Conservation (phyloP, 2,797 vertebrate genomes). For the Ibycter americanus region DNA sequence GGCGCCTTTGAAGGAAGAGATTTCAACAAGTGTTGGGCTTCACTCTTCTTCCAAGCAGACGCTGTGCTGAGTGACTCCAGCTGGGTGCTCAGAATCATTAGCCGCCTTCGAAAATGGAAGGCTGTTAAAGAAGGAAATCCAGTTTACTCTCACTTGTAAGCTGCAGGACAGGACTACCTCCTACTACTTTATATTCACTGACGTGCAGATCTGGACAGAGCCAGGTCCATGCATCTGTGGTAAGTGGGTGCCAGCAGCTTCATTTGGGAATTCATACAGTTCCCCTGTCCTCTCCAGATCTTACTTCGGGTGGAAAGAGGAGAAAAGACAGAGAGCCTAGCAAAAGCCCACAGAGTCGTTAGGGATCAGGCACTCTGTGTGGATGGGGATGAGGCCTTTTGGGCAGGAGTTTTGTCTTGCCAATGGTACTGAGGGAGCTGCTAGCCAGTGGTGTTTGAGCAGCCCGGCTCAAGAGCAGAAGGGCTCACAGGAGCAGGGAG, state of each 20-base stretch:
- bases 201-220: background rate
- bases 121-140: background rate
- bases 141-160: background rate
- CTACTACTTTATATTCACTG: background rate
- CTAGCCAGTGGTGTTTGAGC: background rate
- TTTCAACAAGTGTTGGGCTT: background rate
- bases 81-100: background rate
- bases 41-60: background rate
- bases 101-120: background rate
- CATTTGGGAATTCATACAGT: background rate
- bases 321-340: background rate
- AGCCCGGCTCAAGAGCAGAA: background rate
- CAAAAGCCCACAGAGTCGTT: background rate
- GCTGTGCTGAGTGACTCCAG: background rate
- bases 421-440: background rate
- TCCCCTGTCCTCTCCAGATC: background rate
- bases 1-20: background rate
- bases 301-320: background rate
- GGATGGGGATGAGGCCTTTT: background rate
- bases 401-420: background rate
- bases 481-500: background rate
- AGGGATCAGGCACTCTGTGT: background rate
- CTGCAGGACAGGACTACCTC: background rate
- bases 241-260: background rate
- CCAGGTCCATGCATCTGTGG: rapidly evolving